These are phyloP conservation scores for Halcyon malimbica DNA, from an alignment of 2,113 vertebrate species.

Conservation along the genomic window DNA sequence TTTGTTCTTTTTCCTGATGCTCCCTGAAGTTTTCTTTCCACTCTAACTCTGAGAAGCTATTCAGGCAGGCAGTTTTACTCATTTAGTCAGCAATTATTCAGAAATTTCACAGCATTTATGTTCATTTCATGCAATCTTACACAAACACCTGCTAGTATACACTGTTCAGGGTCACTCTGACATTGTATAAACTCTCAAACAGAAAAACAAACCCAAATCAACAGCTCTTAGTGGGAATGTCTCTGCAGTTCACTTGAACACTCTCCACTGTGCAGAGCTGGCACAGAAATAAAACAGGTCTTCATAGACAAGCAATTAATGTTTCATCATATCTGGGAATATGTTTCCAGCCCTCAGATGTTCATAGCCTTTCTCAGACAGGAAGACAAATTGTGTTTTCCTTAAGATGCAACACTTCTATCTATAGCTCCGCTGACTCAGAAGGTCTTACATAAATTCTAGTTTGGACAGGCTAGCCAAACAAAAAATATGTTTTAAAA, in stretches of 20 bases:
- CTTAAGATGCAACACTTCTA: background rate
- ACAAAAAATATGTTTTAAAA: accelerated
- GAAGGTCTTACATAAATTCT: background rate
- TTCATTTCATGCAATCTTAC: constrained; percentile 52
- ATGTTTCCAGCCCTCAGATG: background rate
- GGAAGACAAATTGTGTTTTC: background rate
- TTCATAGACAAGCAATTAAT: background rate
- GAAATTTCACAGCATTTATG: constrained; percentile 53
- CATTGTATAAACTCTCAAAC: constrained; percentile 6
- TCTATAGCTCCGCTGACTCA: background rate
- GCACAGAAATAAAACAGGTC: background rate
- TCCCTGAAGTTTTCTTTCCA: constrained; percentile 27
- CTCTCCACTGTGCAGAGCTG: background rate
- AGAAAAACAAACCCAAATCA: constrained; percentile 17
- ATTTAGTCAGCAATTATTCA: constrained; percentile 52
- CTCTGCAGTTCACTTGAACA: background rate
- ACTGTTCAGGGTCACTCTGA: constrained; percentile 49
- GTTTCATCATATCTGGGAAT: background rate
- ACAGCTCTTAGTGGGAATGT: background rate
- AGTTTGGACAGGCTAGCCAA: background rate
- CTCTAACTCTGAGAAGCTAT: constrained; percentile 19
- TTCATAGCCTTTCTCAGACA: background rate
- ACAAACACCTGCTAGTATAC: constrained; percentile 37
- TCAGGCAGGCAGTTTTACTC: constrained; percentile 35
- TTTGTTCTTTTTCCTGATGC: background rate